Base-by-base conservation (phyloP, 2,113 vertebrate species). In the Arenaria interpres region DNA sequence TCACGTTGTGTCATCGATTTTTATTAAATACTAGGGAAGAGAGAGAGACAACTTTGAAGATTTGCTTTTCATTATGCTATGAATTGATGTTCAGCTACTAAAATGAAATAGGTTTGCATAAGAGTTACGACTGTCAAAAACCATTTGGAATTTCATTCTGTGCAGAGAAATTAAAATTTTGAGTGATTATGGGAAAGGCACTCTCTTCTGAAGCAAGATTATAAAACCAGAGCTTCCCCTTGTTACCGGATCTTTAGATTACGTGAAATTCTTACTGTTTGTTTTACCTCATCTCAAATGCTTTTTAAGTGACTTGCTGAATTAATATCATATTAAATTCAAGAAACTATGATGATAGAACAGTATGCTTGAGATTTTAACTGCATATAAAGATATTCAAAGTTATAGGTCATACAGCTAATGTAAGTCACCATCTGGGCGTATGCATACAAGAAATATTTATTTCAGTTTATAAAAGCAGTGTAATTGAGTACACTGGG, bases 141-240 rank as follows among this genome's bases (percentile, higher is more conserved):
- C 41, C 92, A 96, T 97, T 97, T 97, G 71, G 79, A 98, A 93
- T 96, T 93, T 96, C 39, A 91, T 97, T 98, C 96, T 96, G 90
- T 62, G 37, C 43, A 95, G 85, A 90, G 94, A 96, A 97, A 97
- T 98, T 96, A 96, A 94, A 97, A 93, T 97, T 93, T 96, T 85
- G 68, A 95, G 92, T 90, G 93, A 96, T 95, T 97, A 71, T 53
- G 59, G 89, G 66, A 64, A 97, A 96, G 68, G 22, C 11, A 77
- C 28, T 48, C 45, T 68, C 68, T 94, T 94, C 88, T 93, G 91
- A 94, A 93, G 72, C 54, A 84, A 88, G 89, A 78, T 87, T 94
- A 93, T 93, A 96, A 91, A 87, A 50, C 66, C 57, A 59, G 45
- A 60, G 37, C 27, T 93, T 69, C 95, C 81, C 71, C 60, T 88